A percentile compares a stretch with the other conserved stretches of the same genome.
phyloP scores from a whole-genome alignment of 1,140 invertebrate species.

The Cylas formicarius region DNA sequence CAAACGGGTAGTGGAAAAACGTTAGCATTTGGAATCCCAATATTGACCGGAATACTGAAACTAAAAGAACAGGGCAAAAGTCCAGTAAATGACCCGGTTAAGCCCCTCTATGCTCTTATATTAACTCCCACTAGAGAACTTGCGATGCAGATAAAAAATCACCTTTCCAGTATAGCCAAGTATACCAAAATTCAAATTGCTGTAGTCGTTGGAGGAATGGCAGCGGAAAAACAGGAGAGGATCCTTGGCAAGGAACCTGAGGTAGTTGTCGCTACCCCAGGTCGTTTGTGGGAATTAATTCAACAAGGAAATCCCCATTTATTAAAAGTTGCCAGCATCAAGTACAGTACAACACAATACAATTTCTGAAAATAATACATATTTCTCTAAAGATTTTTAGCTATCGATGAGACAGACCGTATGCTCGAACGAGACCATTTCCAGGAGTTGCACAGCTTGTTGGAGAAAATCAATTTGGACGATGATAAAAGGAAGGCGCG shows the following conservation, averaged over 20 bases:
- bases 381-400: constrained; percentile 60
- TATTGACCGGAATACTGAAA: constrained; percentile 75
- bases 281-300: constrained; percentile 89
- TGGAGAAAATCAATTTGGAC: constrained; percentile 73
- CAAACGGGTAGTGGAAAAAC: constrained; percentile 99
- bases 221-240: constrained; percentile 84
- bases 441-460: constrained; percentile 76
- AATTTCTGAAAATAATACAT: constrained; percentile 6
- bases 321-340: constrained; percentile 60
- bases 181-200: constrained; percentile 66
- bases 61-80: constrained; percentile 47
- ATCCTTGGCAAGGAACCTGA: constrained; percentile 77
- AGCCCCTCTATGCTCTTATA: constrained; percentile 72
- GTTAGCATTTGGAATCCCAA: constrained; percentile 91
- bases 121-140: constrained; percentile 93
- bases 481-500: constrained; percentile 51
- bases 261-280: constrained; percentile 93
- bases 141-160: constrained; percentile 87
- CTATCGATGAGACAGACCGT: constrained; percentile 97
- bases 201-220: constrained; percentile 83
- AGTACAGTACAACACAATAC: constrained; percentile 40
- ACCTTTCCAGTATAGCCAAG: constrained; percentile 72
- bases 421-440: constrained; percentile 98
- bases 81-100: not conserved
- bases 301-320: constrained; percentile 70